These are phyloP conservation scores for Tetheella fluctuosa DNA, from an alignment of 2,888 invertebrate genomes.

Conservation along the genomic window DNA sequence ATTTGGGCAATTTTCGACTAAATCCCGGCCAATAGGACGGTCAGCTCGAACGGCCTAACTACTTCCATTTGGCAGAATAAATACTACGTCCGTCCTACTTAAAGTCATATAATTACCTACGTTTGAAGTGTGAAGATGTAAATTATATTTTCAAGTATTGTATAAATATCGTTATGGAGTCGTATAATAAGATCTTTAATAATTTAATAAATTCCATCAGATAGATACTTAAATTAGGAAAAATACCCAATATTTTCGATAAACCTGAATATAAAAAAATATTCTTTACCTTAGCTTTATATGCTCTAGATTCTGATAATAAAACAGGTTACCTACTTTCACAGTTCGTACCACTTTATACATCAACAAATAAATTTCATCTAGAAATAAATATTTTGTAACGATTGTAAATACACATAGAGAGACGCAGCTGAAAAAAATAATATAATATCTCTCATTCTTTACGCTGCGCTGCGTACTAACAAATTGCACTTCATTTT, in stretches of 20 bases:
- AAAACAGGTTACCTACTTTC: too few relatives aligned
- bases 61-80: slow-evolving; percentile 63
- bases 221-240: too few relatives aligned
- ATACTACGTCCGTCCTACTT: slow-evolving; percentile 51
- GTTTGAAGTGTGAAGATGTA: neutral
- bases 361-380: neutral
- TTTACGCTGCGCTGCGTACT: too few relatives aligned
- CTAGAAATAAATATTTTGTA: neutral
- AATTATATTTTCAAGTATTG: neutral
- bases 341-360: too few relatives aligned
- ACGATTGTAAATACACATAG: neutral
- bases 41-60: slow-evolving; percentile 53
- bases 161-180: too few relatives aligned
- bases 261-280: too few relatives aligned
- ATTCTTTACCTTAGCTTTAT: too few relatives aligned
- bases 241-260: too few relatives aligned
- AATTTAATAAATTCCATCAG: too few relatives aligned
- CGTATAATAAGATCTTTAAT: neutral
- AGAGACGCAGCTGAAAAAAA: slow-evolving; percentile 23
- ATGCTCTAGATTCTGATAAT: too few relatives aligned
- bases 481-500: slow-evolving; percentile 69
- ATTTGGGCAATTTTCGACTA: slow-evolving; percentile 82
- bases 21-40: slow-evolving; percentile 75
- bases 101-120: slow-evolving; percentile 25
- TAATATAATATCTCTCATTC: slow-evolving; percentile 44